Conservation (phyloP, 2,888 invertebrate genomes). For the Drosophila trichaetosa region DNA sequence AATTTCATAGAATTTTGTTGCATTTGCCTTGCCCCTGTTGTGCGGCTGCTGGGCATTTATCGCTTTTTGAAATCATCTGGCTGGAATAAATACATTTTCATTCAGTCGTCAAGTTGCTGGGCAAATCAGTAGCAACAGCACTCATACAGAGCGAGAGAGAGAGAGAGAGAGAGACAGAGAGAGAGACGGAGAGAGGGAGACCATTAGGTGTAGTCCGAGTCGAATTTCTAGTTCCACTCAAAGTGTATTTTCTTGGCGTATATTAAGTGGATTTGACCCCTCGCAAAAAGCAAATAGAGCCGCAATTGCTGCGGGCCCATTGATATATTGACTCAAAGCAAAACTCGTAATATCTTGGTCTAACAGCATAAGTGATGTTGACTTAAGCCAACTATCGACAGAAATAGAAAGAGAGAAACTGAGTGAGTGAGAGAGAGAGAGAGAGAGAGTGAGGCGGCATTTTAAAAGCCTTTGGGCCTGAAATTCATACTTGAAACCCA, state of each 20-base stretch:
- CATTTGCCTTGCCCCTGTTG: constrained; percentile 29
- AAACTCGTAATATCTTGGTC: constrained; percentile 25
- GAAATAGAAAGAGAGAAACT: not conserved
- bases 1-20: constrained; percentile 68
- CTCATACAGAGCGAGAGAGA: not conserved
- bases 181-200: not conserved
- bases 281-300: constrained; percentile 21
- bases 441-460: not conserved
- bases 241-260: not conserved
- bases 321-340: constrained; percentile 43
- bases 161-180: not conserved
- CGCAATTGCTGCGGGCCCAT: constrained; percentile 20
- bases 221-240: constrained; percentile 5
- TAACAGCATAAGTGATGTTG: constrained; percentile 48
- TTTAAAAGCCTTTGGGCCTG: constrained; percentile 1
- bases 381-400: constrained; percentile 22
- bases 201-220: constrained; percentile 1
- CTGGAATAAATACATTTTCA: constrained; percentile 75
- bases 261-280: constrained; percentile 9
- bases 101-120: constrained; percentile 3
- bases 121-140: constrained; percentile 12
- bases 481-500: constrained; percentile 38
- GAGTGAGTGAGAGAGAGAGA: not conserved
- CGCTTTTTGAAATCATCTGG: constrained; percentile 70
- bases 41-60: constrained; percentile 56